These are phyloP conservation scores for Melanotaenia duboulayi DNA, from an alignment of 2,113 vertebrate genomes.

Conservation along the genomic window DNA sequence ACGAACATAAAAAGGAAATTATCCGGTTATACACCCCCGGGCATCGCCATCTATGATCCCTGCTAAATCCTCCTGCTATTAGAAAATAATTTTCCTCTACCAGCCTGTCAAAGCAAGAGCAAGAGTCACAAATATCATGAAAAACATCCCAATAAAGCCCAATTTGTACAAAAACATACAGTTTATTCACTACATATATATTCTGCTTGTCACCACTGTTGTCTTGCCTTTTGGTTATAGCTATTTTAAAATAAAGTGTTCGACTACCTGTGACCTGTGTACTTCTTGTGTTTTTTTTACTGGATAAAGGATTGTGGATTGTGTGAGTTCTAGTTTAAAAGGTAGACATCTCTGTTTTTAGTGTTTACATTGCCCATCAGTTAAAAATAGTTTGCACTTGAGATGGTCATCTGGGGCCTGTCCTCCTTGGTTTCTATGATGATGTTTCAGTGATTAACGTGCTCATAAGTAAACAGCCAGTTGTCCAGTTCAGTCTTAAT, in stretches of 20 bases:
- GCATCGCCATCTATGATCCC: no score
- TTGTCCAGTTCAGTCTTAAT: constrained; percentile 46
- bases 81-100: no score
- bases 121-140: no score
- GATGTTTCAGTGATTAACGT: constrained; percentile 70
- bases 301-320: not conserved
- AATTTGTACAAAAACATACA: no score
- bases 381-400: constrained; percentile 59
- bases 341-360: constrained; percentile 1
- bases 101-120: no score
- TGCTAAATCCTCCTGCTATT: no score
- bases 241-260: not conserved
- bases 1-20: no score
- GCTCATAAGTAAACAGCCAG: constrained; percentile 54
- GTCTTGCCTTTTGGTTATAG: no score
- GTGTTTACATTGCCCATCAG: constrained; percentile 26
- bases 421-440: constrained; percentile 63
- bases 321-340: not conserved
- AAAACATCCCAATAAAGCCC: no score
- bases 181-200: no score
- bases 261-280: not conserved
- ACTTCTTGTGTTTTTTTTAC: not conserved
- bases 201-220: no score
- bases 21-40: no score
- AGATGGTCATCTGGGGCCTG: constrained; percentile 65